Evolutionary conservation across 2,888 invertebrate genomes (phyloP).

Genomic region (Drepanosiphum platanoidis): DNA sequence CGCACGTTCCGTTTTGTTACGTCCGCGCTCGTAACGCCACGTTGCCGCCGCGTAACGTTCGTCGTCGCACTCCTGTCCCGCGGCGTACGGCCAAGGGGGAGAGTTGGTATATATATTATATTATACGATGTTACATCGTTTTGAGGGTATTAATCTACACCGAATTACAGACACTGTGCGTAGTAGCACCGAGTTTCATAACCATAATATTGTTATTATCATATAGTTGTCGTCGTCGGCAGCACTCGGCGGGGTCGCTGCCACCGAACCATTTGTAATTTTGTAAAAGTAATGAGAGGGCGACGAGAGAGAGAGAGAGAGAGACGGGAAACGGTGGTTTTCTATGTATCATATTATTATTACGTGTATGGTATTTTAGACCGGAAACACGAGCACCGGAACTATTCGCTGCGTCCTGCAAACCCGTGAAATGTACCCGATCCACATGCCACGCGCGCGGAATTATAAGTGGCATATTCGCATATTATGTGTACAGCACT

Average conservation of each 20-base stretch:
- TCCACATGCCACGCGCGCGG: too few species aligned
- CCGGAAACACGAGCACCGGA: background rate
- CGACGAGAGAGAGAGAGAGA: background rate
- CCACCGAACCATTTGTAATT: background rate
- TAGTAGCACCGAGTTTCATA: background rate
- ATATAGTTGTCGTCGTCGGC: background rate
- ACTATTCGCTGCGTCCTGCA: background rate
- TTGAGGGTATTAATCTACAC: background rate
- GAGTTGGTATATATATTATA: background rate
- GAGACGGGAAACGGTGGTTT: background rate
- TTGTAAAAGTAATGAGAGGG: background rate
- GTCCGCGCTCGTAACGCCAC: too few species aligned
- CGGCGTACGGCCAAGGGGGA: background rate
- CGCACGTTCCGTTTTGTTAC: background rate
- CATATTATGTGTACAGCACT: too few species aligned
- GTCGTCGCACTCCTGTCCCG: background rate
- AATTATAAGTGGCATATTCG: too few species aligned
- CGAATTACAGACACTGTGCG: background rate
- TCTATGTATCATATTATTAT: background rate
- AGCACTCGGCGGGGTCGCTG: background rate
- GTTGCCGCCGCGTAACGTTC: background rate
- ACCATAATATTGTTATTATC: background rate
- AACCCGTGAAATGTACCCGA: too few species aligned
- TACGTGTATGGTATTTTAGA: background rate
- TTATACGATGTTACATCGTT: background rate